Evolutionary conservation across 2,797 vertebrate species (phyloP).

Genomic region (Myotis daubentonii): DNA sequence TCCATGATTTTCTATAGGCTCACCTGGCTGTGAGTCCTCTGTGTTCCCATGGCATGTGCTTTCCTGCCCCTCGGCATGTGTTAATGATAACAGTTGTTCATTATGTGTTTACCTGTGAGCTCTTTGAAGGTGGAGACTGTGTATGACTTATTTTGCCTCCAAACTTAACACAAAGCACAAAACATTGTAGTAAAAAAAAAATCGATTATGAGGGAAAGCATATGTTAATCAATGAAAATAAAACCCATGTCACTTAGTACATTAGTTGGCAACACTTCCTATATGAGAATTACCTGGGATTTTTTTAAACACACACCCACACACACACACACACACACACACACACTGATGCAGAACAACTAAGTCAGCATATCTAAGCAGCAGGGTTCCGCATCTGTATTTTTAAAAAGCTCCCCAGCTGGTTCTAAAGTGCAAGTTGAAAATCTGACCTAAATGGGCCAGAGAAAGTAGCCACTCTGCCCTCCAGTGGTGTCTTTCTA

Average conservation of each 20-base stretch:
- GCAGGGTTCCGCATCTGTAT: background rate
- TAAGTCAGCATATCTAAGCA: background rate
- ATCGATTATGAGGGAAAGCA: background rate
- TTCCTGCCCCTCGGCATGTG: background rate
- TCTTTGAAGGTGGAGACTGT: background rate
- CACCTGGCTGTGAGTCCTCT: background rate
- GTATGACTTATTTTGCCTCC: background rate
- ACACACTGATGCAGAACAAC: background rate
- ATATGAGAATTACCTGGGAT: background rate
- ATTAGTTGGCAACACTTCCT: background rate
- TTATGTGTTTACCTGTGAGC: background rate
- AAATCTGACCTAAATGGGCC: background rate
- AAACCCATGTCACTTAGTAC: background rate
- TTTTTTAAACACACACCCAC: background rate
- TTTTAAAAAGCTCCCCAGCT: background rate
- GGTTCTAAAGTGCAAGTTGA: background rate
- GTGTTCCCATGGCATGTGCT: background rate
- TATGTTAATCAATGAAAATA: background rate
- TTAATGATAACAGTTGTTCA: background rate
- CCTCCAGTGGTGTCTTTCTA: background rate
- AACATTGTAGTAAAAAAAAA: background rate
- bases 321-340: background rate
- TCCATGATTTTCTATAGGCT: background rate
- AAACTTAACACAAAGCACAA: background rate
- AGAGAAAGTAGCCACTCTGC: background rate